Conservation (phyloP, 2,888 invertebrate species). For the Ichneumoninae sp. region DNA sequence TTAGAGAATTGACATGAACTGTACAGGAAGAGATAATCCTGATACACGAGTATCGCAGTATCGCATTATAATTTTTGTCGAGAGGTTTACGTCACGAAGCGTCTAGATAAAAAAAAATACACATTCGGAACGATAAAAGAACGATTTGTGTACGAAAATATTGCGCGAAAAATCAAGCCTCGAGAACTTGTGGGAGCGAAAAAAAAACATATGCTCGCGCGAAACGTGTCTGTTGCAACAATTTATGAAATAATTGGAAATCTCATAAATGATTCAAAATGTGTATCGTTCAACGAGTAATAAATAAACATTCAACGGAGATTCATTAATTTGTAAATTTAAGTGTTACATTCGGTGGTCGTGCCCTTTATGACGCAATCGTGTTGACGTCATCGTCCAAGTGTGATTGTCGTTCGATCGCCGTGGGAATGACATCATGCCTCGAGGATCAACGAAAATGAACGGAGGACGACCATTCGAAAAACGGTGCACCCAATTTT, state of each 20-base stretch:
- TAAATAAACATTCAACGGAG: constrained; percentile 16
- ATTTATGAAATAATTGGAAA: constrained; percentile 51
- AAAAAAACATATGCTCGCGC: constrained; percentile 50
- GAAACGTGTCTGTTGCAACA: constrained; percentile 45
- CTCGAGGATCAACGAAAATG: constrained; percentile 13
- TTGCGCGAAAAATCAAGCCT: constrained; percentile 11
- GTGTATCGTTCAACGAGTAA: not conserved
- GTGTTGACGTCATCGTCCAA: constrained; percentile 57
- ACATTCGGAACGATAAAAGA: not conserved
- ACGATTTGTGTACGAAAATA: not conserved
- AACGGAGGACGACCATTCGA: not conserved
- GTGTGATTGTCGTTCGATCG: constrained; percentile 16
- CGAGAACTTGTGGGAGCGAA: not conserved
- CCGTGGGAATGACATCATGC: constrained; percentile 9
- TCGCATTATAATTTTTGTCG: not conserved
- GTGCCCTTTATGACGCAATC: constrained; percentile 58
- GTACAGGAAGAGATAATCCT: not conserved
- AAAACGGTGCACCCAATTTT: not conserved
- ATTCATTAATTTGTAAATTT: constrained; percentile 37
- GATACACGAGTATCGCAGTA: no score
- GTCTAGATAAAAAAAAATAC: not conserved
- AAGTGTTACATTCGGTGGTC: constrained; percentile 25
- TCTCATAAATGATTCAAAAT: not conserved
- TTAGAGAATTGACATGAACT: not conserved
- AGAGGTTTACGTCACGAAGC: not conserved